Evolutionary conservation across 1,140 invertebrate species (phyloP).

Genomic region (Hycleus phaleratus): DNA sequence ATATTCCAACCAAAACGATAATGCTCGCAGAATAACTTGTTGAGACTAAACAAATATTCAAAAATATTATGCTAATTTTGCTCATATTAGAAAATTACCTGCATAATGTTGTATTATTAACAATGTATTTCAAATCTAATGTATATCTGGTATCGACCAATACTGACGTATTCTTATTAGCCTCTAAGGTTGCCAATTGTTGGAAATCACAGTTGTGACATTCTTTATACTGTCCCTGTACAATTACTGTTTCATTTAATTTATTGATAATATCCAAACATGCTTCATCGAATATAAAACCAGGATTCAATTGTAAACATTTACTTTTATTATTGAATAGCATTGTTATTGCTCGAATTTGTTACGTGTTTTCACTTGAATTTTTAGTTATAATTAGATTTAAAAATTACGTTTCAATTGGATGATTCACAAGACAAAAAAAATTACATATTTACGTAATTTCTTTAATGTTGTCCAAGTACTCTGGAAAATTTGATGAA

Average conservation of each 20-base stretch:
- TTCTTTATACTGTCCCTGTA: conserved; percentile 40
- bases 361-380: neutral
- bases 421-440: too few species aligned
- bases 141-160: conserved; percentile 43
- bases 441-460: too few species aligned
- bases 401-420: too few species aligned
- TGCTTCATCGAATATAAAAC: conserved; percentile 41
- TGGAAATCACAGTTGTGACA: conserved; percentile 44
- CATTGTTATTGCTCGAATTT: conserved; percentile 24
- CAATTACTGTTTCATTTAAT: conserved; percentile 28
- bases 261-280: conserved; percentile 44
- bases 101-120: conserved; percentile 29
- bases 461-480: too few species aligned
- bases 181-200: conserved; percentile 30
- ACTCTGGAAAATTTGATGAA: too few species aligned
- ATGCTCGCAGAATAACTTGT: conserved; percentile 43
- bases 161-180: conserved; percentile 37
- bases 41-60: conserved; percentile 27
- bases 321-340: conserved; percentile 30
- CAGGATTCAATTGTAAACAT: conserved; percentile 20
- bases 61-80: conserved; percentile 3
- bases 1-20: conserved; percentile 50
- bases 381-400: neutral
- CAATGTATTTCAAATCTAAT: conserved; percentile 37
- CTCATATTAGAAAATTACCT: conserved; percentile 29